These are phyloP conservation scores for Bovichtus variegatus DNA, from an alignment of 2,797 vertebrate species.

Conservation along the genomic window DNA sequence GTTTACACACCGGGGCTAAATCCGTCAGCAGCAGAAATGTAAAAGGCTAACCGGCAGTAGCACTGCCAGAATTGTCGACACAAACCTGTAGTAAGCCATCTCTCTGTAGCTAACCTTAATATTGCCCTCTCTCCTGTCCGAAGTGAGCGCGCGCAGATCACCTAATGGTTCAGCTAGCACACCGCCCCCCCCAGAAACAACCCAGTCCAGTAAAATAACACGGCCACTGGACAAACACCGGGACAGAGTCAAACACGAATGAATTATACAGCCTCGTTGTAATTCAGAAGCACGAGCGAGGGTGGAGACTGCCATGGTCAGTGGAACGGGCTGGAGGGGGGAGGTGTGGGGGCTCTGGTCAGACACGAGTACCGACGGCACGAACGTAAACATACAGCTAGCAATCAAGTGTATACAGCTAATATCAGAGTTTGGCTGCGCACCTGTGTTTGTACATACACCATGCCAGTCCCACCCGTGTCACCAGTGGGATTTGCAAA, in stretches of 20 bases:
- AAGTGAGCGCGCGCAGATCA: not conserved
- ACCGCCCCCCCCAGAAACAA: constrained; percentile 7
- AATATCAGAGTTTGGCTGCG: not conserved
- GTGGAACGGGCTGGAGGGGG: not conserved
- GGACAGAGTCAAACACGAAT: not conserved
- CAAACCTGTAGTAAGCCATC: not conserved
- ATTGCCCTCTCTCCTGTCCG: not conserved
- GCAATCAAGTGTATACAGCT: not conserved
- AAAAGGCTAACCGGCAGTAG: not conserved
- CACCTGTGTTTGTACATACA: not conserved
- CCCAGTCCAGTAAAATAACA: not conserved
- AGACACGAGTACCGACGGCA: constrained; percentile 3
- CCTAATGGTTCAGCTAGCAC: constrained; percentile 43
- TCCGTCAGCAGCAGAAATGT: constrained; percentile 3
- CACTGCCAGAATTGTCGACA: not conserved
- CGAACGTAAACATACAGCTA: constrained; percentile 12
- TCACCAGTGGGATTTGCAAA: constrained; percentile 4
- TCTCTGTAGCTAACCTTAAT: not conserved
- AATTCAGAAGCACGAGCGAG: not conserved
- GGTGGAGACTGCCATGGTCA: constrained; percentile 18
- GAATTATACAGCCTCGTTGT: not conserved
- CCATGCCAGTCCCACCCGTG: not conserved
- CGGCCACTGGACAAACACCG: not conserved
- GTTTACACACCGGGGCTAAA: constrained; percentile 60
- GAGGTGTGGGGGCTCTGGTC: not conserved